Conservation (phyloP, 2,888 invertebrate genomes). For the Rotaria sp. region DNA sequence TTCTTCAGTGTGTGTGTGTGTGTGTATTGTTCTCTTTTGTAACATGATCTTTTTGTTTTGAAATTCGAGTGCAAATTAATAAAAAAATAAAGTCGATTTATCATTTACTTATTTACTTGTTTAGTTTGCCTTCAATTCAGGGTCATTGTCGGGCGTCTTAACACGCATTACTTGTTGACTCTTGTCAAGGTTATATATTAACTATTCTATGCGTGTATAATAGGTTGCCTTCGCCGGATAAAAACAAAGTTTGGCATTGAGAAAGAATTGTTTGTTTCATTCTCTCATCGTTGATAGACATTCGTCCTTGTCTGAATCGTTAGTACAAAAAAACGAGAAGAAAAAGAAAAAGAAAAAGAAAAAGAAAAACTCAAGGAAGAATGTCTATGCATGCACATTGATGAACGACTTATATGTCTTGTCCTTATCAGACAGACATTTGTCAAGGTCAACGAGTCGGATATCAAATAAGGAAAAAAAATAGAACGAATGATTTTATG, state of each 20-base stretch:
- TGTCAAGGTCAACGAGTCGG: background rate
- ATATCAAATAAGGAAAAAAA: background rate
- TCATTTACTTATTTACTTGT: slow-evolving; percentile 7
- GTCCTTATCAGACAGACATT: slow-evolving; percentile 7
- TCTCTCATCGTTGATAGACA: background rate
- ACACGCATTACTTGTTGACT: slow-evolving; percentile 1
- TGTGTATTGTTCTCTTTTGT: slow-evolving; percentile 6
- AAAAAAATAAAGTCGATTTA: slow-evolving; percentile 19
- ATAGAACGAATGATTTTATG: background rate
- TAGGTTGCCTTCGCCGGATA: background rate
- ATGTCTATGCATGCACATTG: background rate
- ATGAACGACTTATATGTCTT: background rate
- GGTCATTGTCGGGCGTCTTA: background rate
- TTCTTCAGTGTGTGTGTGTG: background rate
- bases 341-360: background rate
- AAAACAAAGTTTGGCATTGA: slow-evolving; percentile 13
- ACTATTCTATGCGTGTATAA: background rate
- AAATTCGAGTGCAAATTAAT: slow-evolving; percentile 19
- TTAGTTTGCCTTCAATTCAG: slow-evolving; percentile 1
- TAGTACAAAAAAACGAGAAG: background rate
- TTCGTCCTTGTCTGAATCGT: background rate
- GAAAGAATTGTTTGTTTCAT: background rate
- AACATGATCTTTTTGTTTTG: slow-evolving; percentile 10
- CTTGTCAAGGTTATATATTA: background rate
- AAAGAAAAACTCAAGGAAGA: background rate